Evolutionary conservation across 2,888 invertebrate genomes (phyloP).

Genomic region (Notocelia uddmanniana): DNA sequence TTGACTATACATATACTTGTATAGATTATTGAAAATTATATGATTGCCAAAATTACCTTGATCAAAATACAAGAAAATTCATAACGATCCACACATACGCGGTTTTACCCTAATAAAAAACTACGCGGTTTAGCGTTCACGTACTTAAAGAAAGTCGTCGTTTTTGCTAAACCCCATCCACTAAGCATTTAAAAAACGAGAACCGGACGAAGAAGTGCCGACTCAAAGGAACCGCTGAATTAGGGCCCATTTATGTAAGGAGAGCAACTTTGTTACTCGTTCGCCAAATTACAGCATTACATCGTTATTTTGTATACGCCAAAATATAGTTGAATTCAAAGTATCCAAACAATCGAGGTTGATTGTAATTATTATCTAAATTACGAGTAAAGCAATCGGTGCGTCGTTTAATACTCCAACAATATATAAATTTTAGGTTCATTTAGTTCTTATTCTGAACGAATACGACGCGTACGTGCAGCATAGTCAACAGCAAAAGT

Average conservation of each 20-base stretch:
- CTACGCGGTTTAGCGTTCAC: conserved; percentile 10
- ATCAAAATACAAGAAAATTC: conserved; percentile 6
- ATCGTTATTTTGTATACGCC: conserved; percentile 8
- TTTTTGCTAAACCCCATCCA: conserved; percentile 38
- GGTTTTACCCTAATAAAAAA: conserved; percentile 30
- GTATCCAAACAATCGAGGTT: conserved; percentile 13
- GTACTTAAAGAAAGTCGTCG: conserved; percentile 39
- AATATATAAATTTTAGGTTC: neutral
- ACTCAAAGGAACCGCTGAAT: conserved; percentile 51
- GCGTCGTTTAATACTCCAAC: no score
- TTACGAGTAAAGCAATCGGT: conserved; percentile 15
- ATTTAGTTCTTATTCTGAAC: neutral
- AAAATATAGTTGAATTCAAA: conserved; percentile 16
- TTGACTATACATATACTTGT: neutral
- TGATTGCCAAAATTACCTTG: neutral
- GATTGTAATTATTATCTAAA: conserved; percentile 11
- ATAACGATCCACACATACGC: conserved; percentile 6
- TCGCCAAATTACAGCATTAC: conserved; percentile 40
- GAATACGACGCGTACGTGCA: neutral
- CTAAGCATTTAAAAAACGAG: conserved; percentile 32
- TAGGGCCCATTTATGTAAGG: conserved; percentile 59
- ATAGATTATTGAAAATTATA: neutral
- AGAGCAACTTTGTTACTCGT: conserved; percentile 52
- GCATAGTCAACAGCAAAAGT: no score
- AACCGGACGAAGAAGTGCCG: conserved; percentile 16